Evolutionary conservation across 2,888 invertebrate genomes (phyloP).

Genomic region (Noctua fimbriata): DNA sequence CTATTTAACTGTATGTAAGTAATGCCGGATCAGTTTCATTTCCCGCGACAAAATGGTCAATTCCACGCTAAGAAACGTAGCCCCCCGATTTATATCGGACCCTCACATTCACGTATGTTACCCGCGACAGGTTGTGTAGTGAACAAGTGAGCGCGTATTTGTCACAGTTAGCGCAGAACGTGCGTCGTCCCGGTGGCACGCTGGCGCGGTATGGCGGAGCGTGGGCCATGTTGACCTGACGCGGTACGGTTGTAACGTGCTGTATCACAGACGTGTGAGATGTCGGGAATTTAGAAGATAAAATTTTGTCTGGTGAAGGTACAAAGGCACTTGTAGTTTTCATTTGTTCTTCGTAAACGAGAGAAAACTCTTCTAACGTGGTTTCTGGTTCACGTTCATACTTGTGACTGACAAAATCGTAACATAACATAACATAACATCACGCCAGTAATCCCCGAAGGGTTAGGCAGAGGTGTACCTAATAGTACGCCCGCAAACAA

Average conservation of each 20-base stretch:
- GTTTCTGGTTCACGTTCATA: neutral
- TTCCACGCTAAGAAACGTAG: conserved; percentile 26
- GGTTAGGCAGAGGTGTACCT: too few relatives aligned
- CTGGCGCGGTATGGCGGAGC: neutral
- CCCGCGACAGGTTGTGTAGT: conserved; percentile 27
- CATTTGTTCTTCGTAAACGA: neutral
- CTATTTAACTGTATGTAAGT: neutral
- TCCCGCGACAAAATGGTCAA: conserved; percentile 5
- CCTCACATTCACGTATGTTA: conserved; percentile 27
- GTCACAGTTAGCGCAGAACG: conserved; percentile 51
- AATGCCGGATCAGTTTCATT: neutral
- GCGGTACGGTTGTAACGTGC: conserved; percentile 26
- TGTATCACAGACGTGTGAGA: conserved; percentile 2
- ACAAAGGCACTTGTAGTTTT: neutral
- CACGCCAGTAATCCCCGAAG: too few relatives aligned
- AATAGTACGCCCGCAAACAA: too few relatives aligned
- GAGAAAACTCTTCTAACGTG: neutral
- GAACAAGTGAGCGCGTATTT: conserved; percentile 48
- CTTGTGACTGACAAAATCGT: neutral
- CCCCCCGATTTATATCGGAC: conserved; percentile 14
- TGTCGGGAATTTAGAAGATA: neutral
- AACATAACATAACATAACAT: too few relatives aligned
- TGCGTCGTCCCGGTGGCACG: conserved; percentile 13
- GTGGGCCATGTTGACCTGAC: conserved; percentile 34
- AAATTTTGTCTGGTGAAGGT: conserved; percentile 8